Evolutionary conservation across 2,113 vertebrate genomes (phyloP).

Genomic region (Heteronetta atricapilla): DNA sequence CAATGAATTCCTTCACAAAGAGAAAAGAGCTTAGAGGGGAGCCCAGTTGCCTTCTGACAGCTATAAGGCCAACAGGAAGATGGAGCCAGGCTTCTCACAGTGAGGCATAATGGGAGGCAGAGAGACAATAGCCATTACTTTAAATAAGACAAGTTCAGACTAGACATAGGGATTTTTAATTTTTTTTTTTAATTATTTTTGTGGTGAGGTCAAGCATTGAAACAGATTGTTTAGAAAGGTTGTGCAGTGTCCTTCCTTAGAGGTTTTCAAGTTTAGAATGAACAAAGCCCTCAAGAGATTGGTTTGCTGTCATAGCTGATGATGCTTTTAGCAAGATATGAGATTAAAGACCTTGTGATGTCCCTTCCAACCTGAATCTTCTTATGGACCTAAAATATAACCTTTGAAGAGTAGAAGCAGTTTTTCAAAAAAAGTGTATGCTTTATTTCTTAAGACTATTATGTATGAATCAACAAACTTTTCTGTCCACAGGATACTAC

Average conservation of each 20-base stretch:
- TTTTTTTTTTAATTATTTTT: too few relatives aligned
- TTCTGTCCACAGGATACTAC: neutral
- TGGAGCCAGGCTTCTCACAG: neutral
- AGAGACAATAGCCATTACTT: neutral
- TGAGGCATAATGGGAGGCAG: neutral
- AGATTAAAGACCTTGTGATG: neutral
- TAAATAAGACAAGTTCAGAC: neutral
- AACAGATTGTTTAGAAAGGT: neutral
- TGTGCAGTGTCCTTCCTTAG: neutral
- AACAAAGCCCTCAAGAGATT: neutral
- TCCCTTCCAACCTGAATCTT: neutral
- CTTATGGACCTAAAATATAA: neutral
- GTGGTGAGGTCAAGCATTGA: neutral
- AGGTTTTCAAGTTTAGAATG: neutral
- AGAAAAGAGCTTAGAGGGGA: neutral
- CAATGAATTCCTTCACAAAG: neutral
- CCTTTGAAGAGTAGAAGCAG: neutral
- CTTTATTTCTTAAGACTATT: neutral
- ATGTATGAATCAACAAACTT: neutral
- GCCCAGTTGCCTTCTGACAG: neutral
- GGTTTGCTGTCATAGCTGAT: neutral
- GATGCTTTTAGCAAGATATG: neutral
- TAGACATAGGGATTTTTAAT: neutral
- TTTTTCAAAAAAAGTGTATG: neutral
- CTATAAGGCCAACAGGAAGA: neutral